Conservation (phyloP, 2,797 vertebrate genomes). For the Bovichtus variegatus region DNA sequence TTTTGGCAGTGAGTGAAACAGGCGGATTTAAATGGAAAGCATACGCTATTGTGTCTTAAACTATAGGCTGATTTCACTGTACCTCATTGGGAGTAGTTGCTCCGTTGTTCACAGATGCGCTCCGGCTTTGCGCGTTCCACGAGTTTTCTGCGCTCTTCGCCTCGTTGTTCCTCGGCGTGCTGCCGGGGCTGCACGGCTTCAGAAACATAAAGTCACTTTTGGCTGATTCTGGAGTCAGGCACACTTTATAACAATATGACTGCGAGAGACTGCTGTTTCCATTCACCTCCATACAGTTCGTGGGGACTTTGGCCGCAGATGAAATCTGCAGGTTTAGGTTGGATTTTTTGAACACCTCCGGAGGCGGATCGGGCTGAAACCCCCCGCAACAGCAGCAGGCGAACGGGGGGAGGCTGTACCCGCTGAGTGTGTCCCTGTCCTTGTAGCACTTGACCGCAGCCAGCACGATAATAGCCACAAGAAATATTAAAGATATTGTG, state of each 20-base stretch:
- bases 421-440: constrained; percentile 82
- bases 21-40: neutral
- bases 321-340: constrained; percentile 88
- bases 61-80: constrained; percentile 40
- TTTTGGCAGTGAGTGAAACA: constrained; percentile 5
- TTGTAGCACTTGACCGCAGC: constrained; percentile 91
- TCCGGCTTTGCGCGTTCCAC: constrained; percentile 81
- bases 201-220: constrained; percentile 97
- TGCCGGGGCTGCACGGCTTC: constrained; percentile 89
- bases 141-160: constrained; percentile 85
- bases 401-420: constrained; percentile 82
- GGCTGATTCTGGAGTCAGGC: constrained; percentile 91
- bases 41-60: neutral
- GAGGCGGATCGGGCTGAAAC: constrained; percentile 83
- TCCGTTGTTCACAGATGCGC: constrained; percentile 82
- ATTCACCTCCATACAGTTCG: constrained; percentile 87
- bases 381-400: constrained; percentile 87
- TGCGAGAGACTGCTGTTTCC: constrained; percentile 85
- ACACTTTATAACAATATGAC: constrained; percentile 94
- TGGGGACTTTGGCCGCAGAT: constrained; percentile 84
- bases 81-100: constrained; percentile 90
- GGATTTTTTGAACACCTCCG: constrained; percentile 89
- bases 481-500: constrained; percentile 92
- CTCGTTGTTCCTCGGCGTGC: constrained; percentile 88
- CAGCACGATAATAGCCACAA: constrained; percentile 92